Evolutionary conservation across 2,113 vertebrate genomes (phyloP), one percentile per base, ranked within the genome.

Genomic region (Menura novaehollandiae): DNA sequence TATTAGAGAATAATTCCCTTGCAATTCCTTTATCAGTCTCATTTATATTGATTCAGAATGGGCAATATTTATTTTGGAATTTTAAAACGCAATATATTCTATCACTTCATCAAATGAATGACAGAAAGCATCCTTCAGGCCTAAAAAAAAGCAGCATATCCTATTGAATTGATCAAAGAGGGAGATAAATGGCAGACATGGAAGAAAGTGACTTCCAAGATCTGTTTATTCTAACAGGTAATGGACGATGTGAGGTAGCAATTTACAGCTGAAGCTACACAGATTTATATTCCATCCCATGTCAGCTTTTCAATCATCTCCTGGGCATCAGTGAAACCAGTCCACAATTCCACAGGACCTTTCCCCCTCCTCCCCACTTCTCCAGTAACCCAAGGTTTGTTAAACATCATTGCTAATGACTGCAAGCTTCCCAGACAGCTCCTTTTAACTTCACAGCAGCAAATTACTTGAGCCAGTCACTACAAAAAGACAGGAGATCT

Each of bases 231-330:
- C 71, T 80, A 55, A 43, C 43, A 72, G 51, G 47, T 33, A 68
- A 83, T 67, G 72, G 67, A 28, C 12, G 33, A 27, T 17, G 55
- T 88, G 74, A 86, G 39, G 62, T 33, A 85, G 74, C 78, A 87
- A 68, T 47, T 71, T 89, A 71, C 44, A 72, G 66, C 66, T 90
- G 63, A 88, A 89, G 46, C 74, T 62, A n/a, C 85, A 62, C 81
- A 94, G 90, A 75, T 85, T 69, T 85, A 78, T 51, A 80, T 56
- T 66, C 56, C 39, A 63, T 66, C 60, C 69, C 69, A 35, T 43
- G 44, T 75, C 89, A 92, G 91, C 85, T 83, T 93, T 93, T 95
- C 93, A 81, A 85, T 95, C 78, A 88, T 88, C 60, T 88, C 39
- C 35, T 82, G 62, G 89, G n/a, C 78, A 83, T 35, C 56, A 91